Percentiles rank a stretch among this genome's conserved stretches.
Evolutionary conservation across 2,888 invertebrate genomes (phyloP).

Genomic region (Psococerastis gibbosa): DNA sequence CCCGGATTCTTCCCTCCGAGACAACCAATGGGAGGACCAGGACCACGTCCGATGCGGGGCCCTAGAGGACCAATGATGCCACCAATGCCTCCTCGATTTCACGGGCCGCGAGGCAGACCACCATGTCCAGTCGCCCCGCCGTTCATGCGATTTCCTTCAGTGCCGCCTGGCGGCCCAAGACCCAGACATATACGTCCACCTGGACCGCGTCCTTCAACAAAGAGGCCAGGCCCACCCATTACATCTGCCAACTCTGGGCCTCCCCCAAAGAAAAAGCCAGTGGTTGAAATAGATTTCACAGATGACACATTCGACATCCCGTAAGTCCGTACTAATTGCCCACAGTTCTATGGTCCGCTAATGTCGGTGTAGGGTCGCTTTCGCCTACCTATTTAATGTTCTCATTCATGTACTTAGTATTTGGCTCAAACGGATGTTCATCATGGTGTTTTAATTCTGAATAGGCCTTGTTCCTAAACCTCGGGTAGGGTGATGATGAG

Average conservation of each 20-base stretch:
- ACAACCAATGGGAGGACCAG: background rate
- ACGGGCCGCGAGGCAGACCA: background rate
- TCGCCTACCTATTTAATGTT: too few species aligned
- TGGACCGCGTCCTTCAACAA: background rate
- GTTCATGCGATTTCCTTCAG: background rate
- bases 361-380: too few species aligned
- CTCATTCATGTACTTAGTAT: too few species aligned
- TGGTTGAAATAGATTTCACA: slow-evolving; percentile 3
- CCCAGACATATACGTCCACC: background rate
- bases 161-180: slow-evolving; percentile 3
- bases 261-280: slow-evolving; percentile 7
- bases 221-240: background rate
- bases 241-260: background rate
- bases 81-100: background rate
- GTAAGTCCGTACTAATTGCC: too few species aligned
- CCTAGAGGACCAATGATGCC: slow-evolving; percentile 3
- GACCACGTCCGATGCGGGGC: background rate
- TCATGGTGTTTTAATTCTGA: too few species aligned
- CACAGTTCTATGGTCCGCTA: too few species aligned
- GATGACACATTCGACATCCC: slow-evolving; percentile 4
- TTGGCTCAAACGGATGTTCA: too few species aligned
- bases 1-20: slow-evolving; percentile 5
- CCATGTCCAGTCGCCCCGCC: background rate
- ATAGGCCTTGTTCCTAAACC: too few species aligned
- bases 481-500: too few species aligned